A percentile compares a stretch with the other conserved stretches of the same genome.
These are phyloP conservation scores for Endotricha flammealis DNA, from an alignment of 2,888 invertebrate species.

Conservation along the genomic window DNA sequence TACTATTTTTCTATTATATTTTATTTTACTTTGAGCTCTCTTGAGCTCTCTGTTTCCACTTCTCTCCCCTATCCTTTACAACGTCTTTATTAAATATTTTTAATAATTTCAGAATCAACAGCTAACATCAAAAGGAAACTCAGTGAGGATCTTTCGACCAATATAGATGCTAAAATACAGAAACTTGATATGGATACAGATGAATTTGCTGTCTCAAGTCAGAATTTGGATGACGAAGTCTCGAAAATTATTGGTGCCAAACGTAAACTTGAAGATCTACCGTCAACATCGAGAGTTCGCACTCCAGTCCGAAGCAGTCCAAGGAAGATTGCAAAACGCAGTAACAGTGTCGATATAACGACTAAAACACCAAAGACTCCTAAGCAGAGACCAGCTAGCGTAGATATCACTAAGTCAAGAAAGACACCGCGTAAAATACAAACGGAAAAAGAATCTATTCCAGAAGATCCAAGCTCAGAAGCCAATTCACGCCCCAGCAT, in stretches of 20 bases:
- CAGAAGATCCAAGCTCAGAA: constrained; percentile 28
- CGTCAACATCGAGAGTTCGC: constrained; percentile 50
- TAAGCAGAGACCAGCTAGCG: constrained; percentile 58
- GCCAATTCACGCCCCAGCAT: constrained; percentile 42
- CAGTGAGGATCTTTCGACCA: constrained; percentile 40
- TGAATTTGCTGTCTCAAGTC: constrained; percentile 40
- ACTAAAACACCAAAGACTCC: constrained; percentile 58
- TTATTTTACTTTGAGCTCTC: too few species aligned
- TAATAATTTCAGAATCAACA: constrained; percentile 40
- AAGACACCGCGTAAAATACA: constrained; percentile 43
- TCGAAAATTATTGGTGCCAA: constrained; percentile 48
- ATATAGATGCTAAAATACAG: constrained; percentile 49
- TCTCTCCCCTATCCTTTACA: too few species aligned
- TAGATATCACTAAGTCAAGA: constrained; percentile 43
- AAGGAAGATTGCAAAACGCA: constrained; percentile 48
- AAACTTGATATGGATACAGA: constrained; percentile 48
- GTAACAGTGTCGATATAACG: constrained; percentile 56
- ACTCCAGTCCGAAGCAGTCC: constrained; percentile 57
- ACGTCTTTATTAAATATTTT: too few species aligned
- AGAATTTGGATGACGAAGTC: constrained; percentile 59
- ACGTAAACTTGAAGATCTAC: constrained; percentile 38
- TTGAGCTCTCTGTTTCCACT: too few species aligned
- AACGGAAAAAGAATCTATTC: constrained; percentile 24
- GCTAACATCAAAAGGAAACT: constrained; percentile 61
- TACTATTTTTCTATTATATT: too few species aligned